Conservation (phyloP, 2,113 vertebrate genomes). For the Corythornis cristatus region DNA sequence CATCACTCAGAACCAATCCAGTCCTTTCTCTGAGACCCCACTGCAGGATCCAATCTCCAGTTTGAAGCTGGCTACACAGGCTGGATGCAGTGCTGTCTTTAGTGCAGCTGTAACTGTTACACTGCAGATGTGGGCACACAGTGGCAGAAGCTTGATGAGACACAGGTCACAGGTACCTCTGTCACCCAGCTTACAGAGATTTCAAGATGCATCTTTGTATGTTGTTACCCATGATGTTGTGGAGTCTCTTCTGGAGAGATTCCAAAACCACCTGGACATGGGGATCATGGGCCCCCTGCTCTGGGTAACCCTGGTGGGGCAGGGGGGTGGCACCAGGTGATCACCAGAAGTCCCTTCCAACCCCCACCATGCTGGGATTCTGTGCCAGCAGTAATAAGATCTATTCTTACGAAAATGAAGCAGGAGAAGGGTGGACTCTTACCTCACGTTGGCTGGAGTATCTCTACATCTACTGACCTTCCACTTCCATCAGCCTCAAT, state of each 20-base stretch:
- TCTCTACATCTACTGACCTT: not conserved
- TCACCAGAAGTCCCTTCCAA: not conserved
- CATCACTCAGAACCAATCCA: not conserved
- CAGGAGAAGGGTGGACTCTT: not conserved
- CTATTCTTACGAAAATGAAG: not conserved
- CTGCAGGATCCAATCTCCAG: not conserved
- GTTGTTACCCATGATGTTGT: not conserved
- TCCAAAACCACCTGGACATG: not conserved
- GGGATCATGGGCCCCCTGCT: not conserved
- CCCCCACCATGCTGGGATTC: not conserved
- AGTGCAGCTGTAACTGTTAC: not conserved
- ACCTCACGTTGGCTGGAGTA: not conserved
- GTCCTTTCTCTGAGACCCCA: not conserved
- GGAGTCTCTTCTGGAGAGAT: not conserved
- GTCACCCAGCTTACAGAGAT: not conserved
- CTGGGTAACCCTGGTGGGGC: not conserved
- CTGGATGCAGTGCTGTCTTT: rapidly evolving
- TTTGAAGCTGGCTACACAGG: rapidly evolving
- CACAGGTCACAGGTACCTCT: not conserved
- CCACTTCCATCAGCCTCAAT: not conserved
- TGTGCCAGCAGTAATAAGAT: not conserved
- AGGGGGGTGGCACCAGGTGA: not conserved
- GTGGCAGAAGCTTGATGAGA: not conserved
- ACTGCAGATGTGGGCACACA: not conserved
- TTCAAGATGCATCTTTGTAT: not conserved